Evolutionary conservation across 1,140 invertebrate species (phyloP), one percentile per base, ranked within the genome.

Genomic region (Augochlora pura): DNA sequence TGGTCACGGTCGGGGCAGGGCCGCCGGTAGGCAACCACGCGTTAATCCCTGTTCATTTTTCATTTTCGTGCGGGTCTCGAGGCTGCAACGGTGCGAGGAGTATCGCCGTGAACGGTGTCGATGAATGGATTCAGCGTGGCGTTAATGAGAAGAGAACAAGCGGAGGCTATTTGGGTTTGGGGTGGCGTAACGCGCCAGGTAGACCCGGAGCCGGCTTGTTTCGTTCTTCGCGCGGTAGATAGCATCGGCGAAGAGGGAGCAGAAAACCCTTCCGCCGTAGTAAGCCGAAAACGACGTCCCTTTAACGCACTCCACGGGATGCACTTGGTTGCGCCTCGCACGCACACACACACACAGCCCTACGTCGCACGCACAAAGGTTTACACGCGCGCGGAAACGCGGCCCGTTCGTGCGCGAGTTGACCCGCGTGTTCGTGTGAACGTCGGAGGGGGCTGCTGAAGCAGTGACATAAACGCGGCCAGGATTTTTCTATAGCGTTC

Each of bases 111-210:
- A 60, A 23, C 57, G 59, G 78, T 23, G 72, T 49, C 66, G 74
- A 71, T 81, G 73, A 84, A 82, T 86, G 74, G 84, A 84, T 77
- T 60, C 82, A 82, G 49, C 74, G 42, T 81, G 74, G 79, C 79
- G 84, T 85, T 86, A 86, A 86, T 82, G 84, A 86, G 84, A 81
- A 59, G 80, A 84, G 83, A 86, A 86, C 70, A 67, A 85, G 69
- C 79, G 69, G 65, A 57, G 18, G 57, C 52, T 85, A 69, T 85
- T 81, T 76, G 75, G 65, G 54, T 16, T 69, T 23, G 68, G 81
- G 83, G 65, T 77, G 80, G 72, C 59, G 32, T 80, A 63, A 83
- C 23, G 32, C 52, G 71, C 71, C 69, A 86, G 81, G 81, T 86
- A 86, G 75, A 4, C 32, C 32, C 32, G 10, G n/a, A 54, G 38